Percentiles rank a stretch among this genome's conserved stretches.
Evolutionary conservation across 2,888 invertebrate genomes (phyloP).

Genomic region (Allacma fusca): DNA sequence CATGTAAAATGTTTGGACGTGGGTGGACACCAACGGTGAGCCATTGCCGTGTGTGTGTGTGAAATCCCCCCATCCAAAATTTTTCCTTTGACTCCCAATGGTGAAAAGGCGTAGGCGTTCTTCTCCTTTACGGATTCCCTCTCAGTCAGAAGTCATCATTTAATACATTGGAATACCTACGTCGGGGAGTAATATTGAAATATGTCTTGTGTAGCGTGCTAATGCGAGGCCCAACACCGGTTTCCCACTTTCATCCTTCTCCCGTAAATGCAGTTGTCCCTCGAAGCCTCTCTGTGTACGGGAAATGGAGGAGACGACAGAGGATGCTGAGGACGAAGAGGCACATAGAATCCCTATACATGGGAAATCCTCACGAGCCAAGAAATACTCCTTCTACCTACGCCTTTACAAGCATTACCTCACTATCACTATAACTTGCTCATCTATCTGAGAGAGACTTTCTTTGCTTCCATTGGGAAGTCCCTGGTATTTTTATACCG

Average conservation of each 20-base stretch:
- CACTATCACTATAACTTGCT: background rate
- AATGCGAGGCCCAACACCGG: background rate
- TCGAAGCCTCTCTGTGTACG: background rate
- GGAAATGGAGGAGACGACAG: background rate
- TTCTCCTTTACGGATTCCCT: background rate
- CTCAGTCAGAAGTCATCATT: background rate
- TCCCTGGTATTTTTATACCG: background rate
- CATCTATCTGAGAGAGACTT: background rate
- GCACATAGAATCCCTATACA: too few relatives aligned
- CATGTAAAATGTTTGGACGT: background rate
- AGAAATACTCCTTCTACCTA: slow-evolving; percentile 2
- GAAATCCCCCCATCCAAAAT: slow-evolving; percentile 1
- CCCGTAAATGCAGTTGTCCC: too few relatives aligned
- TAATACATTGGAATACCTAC: background rate
- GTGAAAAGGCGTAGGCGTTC: background rate
- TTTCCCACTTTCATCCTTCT: background rate
- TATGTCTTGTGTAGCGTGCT: background rate
- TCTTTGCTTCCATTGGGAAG: background rate
- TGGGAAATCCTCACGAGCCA: background rate
- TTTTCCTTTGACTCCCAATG: background rate
- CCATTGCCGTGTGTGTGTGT: background rate
- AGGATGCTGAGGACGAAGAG: background rate
- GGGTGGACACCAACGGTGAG: slow-evolving; percentile 26
- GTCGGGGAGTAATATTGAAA: too few relatives aligned
- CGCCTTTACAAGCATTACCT: background rate